A percentile compares a stretch with the other conserved stretches of the same genome.
phyloP scores from a whole-genome alignment of 53 echinoderm and acorn worm species.

The Henricia sp. region DNA sequence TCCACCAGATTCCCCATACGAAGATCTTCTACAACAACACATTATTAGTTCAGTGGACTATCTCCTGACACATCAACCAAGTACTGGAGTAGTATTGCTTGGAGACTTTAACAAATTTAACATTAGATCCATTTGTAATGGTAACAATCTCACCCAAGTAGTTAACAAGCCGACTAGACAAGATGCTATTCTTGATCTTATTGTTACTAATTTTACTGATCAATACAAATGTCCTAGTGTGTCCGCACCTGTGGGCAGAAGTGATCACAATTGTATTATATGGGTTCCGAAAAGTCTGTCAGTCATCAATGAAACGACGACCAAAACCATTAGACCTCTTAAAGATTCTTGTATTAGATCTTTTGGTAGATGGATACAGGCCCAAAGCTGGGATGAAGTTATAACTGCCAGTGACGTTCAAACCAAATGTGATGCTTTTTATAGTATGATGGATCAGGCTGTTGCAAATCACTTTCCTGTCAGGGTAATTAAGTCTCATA shows the following conservation, averaged over 20 bases:
- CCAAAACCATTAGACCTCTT: not conserved
- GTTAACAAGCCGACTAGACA: not conserved
- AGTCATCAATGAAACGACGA: not conserved
- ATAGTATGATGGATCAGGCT: not conserved
- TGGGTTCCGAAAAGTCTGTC: not conserved
- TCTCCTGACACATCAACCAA: not conserved
- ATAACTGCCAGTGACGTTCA: not conserved
- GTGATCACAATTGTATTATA: not conserved
- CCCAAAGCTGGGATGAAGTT: not conserved
- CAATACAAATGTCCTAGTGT: constrained; percentile 2
- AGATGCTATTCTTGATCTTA: constrained; percentile 1
- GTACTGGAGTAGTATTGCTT: not conserved
- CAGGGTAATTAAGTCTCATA: not conserved
- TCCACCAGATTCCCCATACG: constrained; percentile 5
- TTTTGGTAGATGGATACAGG: constrained; percentile 22
- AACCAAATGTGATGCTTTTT: constrained; percentile 5
- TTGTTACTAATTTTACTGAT: not conserved
- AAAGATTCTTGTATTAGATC: constrained; percentile 4
- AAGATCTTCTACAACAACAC: constrained; percentile 3
- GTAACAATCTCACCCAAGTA: not conserved
- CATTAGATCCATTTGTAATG: not conserved
- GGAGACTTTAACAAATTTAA: constrained; percentile 8
- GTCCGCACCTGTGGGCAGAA: not conserved
- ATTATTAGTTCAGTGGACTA: not conserved
- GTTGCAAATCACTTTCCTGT: not conserved